These are phyloP conservation scores for Caligus rogercresseyi DNA, from an alignment of 1,140 invertebrate species.

Conservation along the genomic window DNA sequence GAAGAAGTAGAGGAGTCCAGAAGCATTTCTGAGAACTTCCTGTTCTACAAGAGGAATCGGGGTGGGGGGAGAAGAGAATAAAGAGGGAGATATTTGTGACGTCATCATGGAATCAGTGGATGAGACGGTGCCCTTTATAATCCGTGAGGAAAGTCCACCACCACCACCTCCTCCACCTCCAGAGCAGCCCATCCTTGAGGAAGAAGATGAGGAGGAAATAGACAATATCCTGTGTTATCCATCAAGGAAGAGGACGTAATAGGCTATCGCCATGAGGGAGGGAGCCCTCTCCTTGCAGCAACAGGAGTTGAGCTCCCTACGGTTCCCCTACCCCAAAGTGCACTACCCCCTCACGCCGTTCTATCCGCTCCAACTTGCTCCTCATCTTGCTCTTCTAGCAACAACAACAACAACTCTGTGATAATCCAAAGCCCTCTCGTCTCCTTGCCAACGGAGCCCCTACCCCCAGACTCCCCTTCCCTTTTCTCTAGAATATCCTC, in stretches of 20 bases:
- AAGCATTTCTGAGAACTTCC: no score
- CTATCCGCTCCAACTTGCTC: neutral
- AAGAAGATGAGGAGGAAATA: conserved; percentile 25
- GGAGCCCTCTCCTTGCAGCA: neutral
- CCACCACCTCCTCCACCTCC: no score
- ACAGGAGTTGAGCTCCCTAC: neutral
- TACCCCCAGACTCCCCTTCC: neutral
- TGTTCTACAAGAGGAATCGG: no score
- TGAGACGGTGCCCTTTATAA: no score
- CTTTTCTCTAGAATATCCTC: neutral
- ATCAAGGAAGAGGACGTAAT: neutral
- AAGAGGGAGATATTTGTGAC: conserved; percentile 31
- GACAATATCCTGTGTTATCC: neutral
- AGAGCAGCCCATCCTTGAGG: no score
- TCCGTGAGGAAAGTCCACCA: no score
- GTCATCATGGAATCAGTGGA: conserved; percentile 25
- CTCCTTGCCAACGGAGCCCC: neutral
- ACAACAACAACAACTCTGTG: no score
- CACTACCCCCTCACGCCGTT: neutral
- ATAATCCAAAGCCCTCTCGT: neutral
- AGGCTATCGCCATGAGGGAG: neutral
- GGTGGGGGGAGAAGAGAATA: no score
- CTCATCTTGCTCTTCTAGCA: no score
- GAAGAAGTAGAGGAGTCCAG: no score
- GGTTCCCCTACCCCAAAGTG: neutral